Evolutionary conservation across 2,113 vertebrate species (phyloP).

Genomic region (Cyanocitta stelleri): DNA sequence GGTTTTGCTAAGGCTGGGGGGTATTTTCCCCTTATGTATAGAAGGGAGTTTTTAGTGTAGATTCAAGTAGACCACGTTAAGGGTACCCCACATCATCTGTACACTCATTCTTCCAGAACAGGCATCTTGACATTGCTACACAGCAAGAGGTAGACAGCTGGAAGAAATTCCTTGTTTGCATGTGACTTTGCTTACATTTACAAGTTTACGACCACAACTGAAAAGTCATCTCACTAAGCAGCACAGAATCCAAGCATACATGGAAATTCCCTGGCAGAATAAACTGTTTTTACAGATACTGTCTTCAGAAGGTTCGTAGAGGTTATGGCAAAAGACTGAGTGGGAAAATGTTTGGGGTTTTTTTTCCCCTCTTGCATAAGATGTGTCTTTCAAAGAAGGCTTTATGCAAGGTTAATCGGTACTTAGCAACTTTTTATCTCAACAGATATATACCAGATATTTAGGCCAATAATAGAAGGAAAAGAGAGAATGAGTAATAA

Average conservation of each 20-base stretch:
- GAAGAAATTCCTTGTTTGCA: not conserved
- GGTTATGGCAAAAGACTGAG: not conserved
- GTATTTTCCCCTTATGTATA: accelerated
- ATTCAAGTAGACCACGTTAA: not conserved
- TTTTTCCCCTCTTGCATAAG: not conserved
- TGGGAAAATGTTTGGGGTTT: not conserved
- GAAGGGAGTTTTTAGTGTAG: not conserved
- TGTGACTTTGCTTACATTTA: not conserved
- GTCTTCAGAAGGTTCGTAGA: not conserved
- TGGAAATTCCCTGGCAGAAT: not conserved
- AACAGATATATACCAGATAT: not conserved
- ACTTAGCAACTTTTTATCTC: not conserved
- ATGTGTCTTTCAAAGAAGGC: not conserved
- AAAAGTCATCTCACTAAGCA: not conserved
- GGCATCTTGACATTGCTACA: not conserved
- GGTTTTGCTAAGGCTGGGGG: not conserved
- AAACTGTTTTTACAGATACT: not conserved
- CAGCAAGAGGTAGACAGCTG: not conserved
- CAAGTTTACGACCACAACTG: not conserved
- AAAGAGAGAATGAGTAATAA: not conserved
- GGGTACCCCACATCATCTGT: not conserved
- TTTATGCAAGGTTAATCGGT: not conserved
- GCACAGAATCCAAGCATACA: not conserved
- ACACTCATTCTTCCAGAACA: not conserved
- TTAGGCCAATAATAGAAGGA: not conserved